phyloP scores from a whole-genome alignment of 2,888 invertebrate genomes.

The Synanthedon myopaeformis region DNA sequence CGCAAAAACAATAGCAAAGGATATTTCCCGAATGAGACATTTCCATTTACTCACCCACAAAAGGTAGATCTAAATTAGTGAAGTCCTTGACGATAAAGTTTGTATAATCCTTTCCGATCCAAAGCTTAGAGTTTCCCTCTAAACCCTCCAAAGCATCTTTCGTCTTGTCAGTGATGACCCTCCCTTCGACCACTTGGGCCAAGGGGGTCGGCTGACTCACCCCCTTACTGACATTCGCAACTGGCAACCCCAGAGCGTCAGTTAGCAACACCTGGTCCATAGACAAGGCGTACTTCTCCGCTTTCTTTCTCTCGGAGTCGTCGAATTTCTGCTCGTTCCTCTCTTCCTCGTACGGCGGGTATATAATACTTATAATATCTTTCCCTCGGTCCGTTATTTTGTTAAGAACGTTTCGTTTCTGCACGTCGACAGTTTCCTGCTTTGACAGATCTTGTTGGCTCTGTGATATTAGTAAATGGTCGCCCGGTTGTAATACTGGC shows the following conservation, averaged over 20 bases:
- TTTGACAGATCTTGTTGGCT: conserved; percentile 19
- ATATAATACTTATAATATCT: conserved; percentile 57
- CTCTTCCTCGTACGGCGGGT: conserved; percentile 55
- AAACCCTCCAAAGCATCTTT: conserved; percentile 40
- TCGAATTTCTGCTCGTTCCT: conserved; percentile 53
- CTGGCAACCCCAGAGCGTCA: conserved; percentile 28
- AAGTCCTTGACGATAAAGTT: conserved; percentile 98
- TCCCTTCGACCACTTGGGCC: conserved; percentile 51
- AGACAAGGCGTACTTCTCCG: conserved; percentile 56
- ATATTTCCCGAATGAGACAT: too few species aligned
- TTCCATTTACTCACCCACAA: conserved; percentile 55
- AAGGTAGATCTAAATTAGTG: conserved; percentile 88
- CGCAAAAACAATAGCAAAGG: too few species aligned
- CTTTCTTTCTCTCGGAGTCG: conserved; percentile 54
- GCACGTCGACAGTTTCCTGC: conserved; percentile 33
- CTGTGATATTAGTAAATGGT: conserved; percentile 69
- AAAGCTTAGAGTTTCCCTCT: conserved; percentile 84
- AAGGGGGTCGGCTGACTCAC: conserved; percentile 43
- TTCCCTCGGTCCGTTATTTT: conserved; percentile 58
- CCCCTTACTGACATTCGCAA: conserved; percentile 11
- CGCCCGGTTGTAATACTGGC: conserved; percentile 73
- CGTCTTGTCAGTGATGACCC: conserved; percentile 44
- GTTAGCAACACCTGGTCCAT: conserved; percentile 51
- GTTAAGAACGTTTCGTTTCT: conserved; percentile 50
- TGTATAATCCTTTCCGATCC: conserved; percentile 96